Evolutionary conservation across 2,888 invertebrate species (phyloP), one percentile per base, ranked within the genome.

Genomic region (Microplitis deprimator): DNA sequence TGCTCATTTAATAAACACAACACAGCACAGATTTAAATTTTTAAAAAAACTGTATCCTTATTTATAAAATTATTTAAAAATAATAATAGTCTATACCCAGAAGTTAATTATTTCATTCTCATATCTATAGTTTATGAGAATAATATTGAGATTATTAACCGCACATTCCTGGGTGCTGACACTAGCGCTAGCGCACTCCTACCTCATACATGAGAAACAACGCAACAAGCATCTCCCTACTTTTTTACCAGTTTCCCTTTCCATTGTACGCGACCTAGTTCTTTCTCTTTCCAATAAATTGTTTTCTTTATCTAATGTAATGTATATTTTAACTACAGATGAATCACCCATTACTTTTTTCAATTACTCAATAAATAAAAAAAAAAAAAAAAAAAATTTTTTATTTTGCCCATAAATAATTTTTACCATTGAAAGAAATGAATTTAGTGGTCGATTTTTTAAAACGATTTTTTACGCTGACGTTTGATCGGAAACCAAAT

Each of bases 151-250:
- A 60, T 17, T 64, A 65, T 38, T 38, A 50, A 73, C 61, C 61
- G 20, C 17, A 29, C 39, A 3, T 62, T 6, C 61, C 17, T 39
- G 17, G 17, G 40, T 50, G 64, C 65, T 13, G 39, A 29, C 61
- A 73, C 73, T 65, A 65, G 73, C 73, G 10, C 50, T 13, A 29
- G 29, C 29, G 29, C 29, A 29, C 29, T 29, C 29, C 29, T 29
- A 29, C 29, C 73, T 65, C 50, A 50, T 50, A 73, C 73, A 65
- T 64, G 64, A 64, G 29, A 41, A 65, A 65, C 41, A 69, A 60
- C 29, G 29, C 60, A 70, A 50, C 60, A 60, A 65, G 4, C 50
- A 50, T 13, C 50, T 50, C 50, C 50, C 50, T 29, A 64, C 61
- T 39, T 41, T 29, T 10, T 7, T 61, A 61, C 38, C 38, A 20